Evolutionary conservation across 1,140 invertebrate species (phyloP), one percentile per base, ranked within the genome.

Genomic region (Euura saliciscinereae): DNA sequence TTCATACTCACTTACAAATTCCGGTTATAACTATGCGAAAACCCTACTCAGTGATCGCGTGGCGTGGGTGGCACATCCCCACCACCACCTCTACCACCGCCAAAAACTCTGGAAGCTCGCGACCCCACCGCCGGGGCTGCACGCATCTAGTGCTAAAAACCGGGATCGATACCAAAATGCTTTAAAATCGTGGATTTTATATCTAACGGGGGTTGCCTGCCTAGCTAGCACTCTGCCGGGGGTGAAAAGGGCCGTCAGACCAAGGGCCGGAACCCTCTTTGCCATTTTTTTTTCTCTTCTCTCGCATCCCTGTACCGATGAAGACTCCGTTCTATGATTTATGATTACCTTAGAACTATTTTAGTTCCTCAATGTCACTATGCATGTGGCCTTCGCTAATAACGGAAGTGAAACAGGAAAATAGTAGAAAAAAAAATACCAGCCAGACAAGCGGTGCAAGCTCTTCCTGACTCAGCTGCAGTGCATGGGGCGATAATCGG

Each of bases 111-210:
- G 28, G 28, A 28, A 28, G 28, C 28, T 28, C 46, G 70, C n/a
- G 45, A 10, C 65, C 68, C 73, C 73, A 69, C 73, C 59, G 45
- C 66, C 70, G 70, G 81, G 79, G 80, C 79, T 80, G 76, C 78
- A 73, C 80, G 82, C 82, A 80, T 83, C 84, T 86, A 86, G 84
- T 85, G 82, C 83, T 85, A 86, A 87, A 86, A 87, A 86, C 83
- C 81, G 75, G 83, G 84, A 87, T 87, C 86, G 86, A 87, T 86
- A 87, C 86, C 85, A 87, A 87, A 87, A 87, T 85, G 86, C 86
- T 87, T 87, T 85, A 86, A 87, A 87, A 83, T 86, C 82, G 84
- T 81, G 86, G 84, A 85, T 86, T 87, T 87, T 86, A 86, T 87
- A 86, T 86, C 83, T 84, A 82, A 78, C 80, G 79, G 79, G 76